Evolutionary conservation across 2,797 vertebrate genomes (phyloP).

Genomic region (Etheostoma nigrum): DNA sequence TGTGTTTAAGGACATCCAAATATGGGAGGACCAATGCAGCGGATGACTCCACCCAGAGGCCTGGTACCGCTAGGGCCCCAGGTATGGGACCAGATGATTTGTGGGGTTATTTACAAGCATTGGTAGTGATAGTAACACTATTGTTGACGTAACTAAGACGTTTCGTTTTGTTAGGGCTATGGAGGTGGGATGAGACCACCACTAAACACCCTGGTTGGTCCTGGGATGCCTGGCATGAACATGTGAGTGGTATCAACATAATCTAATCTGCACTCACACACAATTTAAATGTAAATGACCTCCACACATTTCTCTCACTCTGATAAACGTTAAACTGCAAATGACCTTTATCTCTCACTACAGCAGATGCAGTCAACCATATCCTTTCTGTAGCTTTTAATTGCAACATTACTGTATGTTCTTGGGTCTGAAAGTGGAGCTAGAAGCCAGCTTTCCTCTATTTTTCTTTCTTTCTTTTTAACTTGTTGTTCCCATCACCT

Average conservation of each 20-base stretch:
- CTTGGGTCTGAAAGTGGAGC: constrained; percentile 9
- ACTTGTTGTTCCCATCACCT: constrained; percentile 59
- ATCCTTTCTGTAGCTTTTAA: constrained; percentile 28
- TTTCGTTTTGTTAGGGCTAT: constrained; percentile 89
- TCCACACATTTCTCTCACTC: not conserved
- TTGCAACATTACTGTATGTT: constrained; percentile 26
- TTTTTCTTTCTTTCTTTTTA: constrained; percentile 24
- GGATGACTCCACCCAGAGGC: constrained; percentile 97
- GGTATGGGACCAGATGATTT: constrained; percentile 80
- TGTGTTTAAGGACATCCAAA: constrained; percentile 92
- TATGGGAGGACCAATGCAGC: constrained; percentile 97
- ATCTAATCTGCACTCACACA: not conserved
- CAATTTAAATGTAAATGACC: constrained; percentile 7
- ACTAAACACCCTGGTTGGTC: constrained; percentile 96
- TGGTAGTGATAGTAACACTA: not conserved
- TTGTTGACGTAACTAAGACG: not conserved
- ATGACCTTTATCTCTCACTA: constrained; percentile 13
- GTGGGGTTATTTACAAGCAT: not conserved
- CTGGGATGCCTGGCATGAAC: constrained; percentile 98
- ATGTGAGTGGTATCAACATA: constrained; percentile 88
- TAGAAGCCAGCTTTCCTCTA: constrained; percentile 14
- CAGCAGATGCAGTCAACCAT: constrained; percentile 8
- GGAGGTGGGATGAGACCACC: constrained; percentile 98
- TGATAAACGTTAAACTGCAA: constrained; percentile 5
- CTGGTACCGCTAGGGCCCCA: constrained; percentile 97